These are phyloP conservation scores for Abrostola tripartita DNA, from an alignment of 2,888 invertebrate species.

Conservation along the genomic window DNA sequence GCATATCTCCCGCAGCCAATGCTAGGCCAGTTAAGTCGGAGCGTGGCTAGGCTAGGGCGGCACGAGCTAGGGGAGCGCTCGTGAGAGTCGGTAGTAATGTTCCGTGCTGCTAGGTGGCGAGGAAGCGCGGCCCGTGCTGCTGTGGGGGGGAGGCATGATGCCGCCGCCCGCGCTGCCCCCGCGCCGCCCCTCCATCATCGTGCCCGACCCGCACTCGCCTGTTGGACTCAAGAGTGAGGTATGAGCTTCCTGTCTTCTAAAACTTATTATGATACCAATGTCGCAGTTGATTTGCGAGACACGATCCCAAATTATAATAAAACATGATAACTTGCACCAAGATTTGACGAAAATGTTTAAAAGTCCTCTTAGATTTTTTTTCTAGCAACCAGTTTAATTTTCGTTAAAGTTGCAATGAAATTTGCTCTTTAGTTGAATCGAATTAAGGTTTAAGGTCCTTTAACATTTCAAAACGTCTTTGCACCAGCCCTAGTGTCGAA, in stretches of 20 bases:
- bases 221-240: slow-evolving; percentile 89
- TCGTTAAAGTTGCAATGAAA: too few species aligned
- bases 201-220: slow-evolving; percentile 88
- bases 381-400: too few species aligned
- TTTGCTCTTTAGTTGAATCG: too few species aligned
- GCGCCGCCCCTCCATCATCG: slow-evolving; percentile 89
- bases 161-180: slow-evolving; percentile 90
- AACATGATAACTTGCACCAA: too few species aligned
- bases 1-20: slow-evolving; percentile 34
- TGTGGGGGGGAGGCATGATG: slow-evolving; percentile 82
- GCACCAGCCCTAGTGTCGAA: too few species aligned
- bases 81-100: slow-evolving; percentile 11
- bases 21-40: slow-evolving; percentile 43
- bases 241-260: slow-evolving; percentile 7
- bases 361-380: too few species aligned
- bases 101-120: slow-evolving; percentile 63
- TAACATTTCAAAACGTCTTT: too few species aligned
- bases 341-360: too few species aligned
- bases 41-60: slow-evolving; percentile 38
- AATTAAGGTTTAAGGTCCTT: too few species aligned
- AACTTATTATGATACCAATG: too few species aligned
- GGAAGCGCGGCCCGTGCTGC: slow-evolving; percentile 71
- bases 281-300: too few species aligned
- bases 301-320: too few species aligned
- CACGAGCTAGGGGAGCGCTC: slow-evolving; percentile 47